Conservation (phyloP, 2,888 invertebrate genomes). For the Tolmerus cingulatus region DNA sequence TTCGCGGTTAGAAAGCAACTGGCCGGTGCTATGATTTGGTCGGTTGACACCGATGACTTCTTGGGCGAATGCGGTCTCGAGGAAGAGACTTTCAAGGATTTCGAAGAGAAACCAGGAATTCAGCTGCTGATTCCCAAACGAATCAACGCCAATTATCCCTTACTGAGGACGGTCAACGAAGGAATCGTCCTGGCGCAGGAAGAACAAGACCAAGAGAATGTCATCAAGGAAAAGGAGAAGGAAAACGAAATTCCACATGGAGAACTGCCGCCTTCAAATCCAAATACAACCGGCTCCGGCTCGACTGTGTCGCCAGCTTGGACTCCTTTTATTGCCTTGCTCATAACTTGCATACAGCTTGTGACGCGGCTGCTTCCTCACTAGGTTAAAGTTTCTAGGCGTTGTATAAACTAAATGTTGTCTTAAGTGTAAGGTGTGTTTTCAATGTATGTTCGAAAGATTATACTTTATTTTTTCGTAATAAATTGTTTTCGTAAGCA, state of each 20-base stretch:
- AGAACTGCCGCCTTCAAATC: conserved; percentile 49
- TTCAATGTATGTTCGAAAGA: not conserved
- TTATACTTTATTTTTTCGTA: not conserved
- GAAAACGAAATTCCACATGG: conserved; percentile 64
- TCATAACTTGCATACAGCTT: not conserved
- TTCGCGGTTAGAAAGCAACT: conserved; percentile 71
- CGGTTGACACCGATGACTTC: conserved; percentile 89
- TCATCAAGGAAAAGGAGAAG: conserved; percentile 65
- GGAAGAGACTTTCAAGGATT: conserved; percentile 66
- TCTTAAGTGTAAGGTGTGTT: not conserved
- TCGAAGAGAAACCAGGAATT: conserved; percentile 53
- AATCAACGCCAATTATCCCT: conserved; percentile 69
- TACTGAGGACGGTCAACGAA: conserved; percentile 77
- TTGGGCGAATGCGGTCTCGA: conserved; percentile 71
- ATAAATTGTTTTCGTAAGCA: not conserved
- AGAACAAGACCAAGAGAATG: conserved; percentile 66
- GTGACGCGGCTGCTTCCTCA: not conserved
- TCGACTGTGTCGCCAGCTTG: not conserved
- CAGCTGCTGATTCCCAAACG: conserved; percentile 55
- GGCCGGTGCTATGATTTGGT: conserved; percentile 89
- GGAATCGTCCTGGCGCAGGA: conserved; percentile 68
- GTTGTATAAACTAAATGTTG: not conserved
- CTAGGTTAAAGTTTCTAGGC: not conserved
- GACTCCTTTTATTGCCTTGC: not conserved
- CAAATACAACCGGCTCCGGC: conserved; percentile 18